Evolutionary conservation across 30 jellyfish, hydroid and myxozoan species (phyloP).

Genomic region (Mastigias papua): DNA sequence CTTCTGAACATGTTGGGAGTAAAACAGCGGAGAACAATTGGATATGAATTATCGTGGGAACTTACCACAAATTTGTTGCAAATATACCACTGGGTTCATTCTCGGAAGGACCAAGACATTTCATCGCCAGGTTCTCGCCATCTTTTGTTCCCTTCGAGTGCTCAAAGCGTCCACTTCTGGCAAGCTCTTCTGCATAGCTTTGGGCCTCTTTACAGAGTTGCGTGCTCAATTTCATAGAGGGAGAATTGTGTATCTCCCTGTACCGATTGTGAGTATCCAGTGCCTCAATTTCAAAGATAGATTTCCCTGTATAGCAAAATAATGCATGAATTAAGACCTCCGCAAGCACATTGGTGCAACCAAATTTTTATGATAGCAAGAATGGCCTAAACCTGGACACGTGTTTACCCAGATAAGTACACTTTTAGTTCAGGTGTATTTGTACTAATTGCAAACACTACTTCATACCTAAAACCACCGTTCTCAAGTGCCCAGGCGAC

Average conservation of each 20-base stretch:
- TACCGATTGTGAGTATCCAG: slow-evolving; percentile 57
- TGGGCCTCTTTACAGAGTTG: slow-evolving; percentile 55
- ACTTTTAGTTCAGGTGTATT: too few relatives aligned
- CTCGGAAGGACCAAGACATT: slow-evolving; percentile 76
- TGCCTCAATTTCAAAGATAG: slow-evolving; percentile 46
- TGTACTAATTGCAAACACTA: too few relatives aligned
- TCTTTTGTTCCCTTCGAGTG: slow-evolving; percentile 39
- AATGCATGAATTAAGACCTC: too few relatives aligned
- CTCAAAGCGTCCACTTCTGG: slow-evolving; percentile 52
- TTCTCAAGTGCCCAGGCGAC: too few relatives aligned
- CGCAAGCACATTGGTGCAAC: too few relatives aligned
- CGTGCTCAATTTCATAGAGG: slow-evolving; percentile 23
- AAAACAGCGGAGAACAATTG: too few relatives aligned
- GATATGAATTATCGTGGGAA: not conserved
- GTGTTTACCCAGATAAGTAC: too few relatives aligned
- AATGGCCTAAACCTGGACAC: too few relatives aligned
- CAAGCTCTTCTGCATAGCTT: slow-evolving; percentile 59
- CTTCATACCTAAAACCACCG: too few relatives aligned
- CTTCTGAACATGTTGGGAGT: too few relatives aligned
- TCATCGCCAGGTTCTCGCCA: slow-evolving; percentile 81
- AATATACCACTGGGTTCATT: slow-evolving; percentile 74
- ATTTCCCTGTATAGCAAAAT: not conserved
- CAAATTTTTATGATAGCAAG: too few relatives aligned
- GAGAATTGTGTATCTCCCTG: slow-evolving; percentile 68
- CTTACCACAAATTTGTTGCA: slow-evolving; percentile 83